phyloP scores from a whole-genome alignment of 2,888 invertebrate species.

The Cantharis rufa region DNA sequence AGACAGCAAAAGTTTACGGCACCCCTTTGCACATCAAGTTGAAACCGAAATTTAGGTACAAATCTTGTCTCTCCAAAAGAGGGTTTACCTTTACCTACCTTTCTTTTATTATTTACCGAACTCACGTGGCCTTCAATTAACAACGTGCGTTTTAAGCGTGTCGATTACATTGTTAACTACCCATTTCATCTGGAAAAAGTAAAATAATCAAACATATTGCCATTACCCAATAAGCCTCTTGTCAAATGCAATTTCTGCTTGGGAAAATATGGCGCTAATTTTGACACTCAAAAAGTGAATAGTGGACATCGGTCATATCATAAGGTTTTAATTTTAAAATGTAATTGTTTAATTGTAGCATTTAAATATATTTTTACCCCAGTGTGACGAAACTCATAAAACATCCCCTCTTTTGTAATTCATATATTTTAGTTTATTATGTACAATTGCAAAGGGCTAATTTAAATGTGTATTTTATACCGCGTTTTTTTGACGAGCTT shows the following conservation, averaged over 20 bases:
- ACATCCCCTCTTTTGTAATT: neutral
- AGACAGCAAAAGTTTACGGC: neutral
- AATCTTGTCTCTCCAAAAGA: neutral
- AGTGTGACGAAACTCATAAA: neutral
- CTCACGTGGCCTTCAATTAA: neutral
- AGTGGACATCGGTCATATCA: neutral
- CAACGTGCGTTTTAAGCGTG: neutral
- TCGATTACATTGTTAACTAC: neutral
- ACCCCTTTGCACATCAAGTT: neutral
- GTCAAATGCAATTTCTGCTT: too few relatives aligned
- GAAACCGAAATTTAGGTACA: neutral
- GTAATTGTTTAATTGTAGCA: neutral
- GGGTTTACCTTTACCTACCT: neutral
- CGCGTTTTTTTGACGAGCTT: constrained; percentile 21
- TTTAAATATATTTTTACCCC: neutral
- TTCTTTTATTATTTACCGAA: neutral
- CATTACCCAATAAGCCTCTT: neutral
- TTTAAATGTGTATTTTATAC: constrained; percentile 19
- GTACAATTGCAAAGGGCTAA: constrained; percentile 12
- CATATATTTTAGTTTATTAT: neutral
- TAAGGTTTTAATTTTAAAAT: neutral
- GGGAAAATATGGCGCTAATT: neutral
- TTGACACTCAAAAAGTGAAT: neutral
- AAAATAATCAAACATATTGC: neutral
- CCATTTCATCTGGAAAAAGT: neutral